phyloP scores from a whole-genome alignment of 1,140 invertebrate genomes.

The Zeugodacus cucurbitae region DNA sequence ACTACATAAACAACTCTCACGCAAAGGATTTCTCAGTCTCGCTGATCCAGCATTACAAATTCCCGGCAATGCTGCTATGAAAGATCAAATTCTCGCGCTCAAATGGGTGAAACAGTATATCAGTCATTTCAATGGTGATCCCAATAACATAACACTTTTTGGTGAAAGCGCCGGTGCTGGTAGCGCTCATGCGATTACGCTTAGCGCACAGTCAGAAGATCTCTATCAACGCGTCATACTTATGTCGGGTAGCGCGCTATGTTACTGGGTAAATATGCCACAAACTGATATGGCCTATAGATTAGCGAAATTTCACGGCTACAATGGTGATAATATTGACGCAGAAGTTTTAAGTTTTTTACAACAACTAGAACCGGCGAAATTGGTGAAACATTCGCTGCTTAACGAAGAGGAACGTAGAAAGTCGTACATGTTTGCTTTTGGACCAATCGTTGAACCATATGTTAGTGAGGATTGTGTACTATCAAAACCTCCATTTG shows the following conservation, averaged over 20 bases:
- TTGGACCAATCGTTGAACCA: slow-evolving; percentile 58
- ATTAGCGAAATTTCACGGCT: slow-evolving; percentile 51
- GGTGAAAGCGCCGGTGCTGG: slow-evolving; percentile 64
- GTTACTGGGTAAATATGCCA: slow-evolving; percentile 54
- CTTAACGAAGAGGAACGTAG: slow-evolving; percentile 45
- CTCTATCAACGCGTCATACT: slow-evolving; percentile 72
- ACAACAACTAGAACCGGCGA: slow-evolving; percentile 70
- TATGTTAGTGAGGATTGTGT: slow-evolving; percentile 43
- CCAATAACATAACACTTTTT: slow-evolving; percentile 59
- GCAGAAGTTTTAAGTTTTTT: slow-evolving; percentile 63
- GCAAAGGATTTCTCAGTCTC: slow-evolving; percentile 35
- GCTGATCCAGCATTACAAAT: slow-evolving; percentile 25
- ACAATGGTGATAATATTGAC: slow-evolving; percentile 52
- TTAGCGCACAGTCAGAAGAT: slow-evolving; percentile 61
- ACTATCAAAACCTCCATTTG: slow-evolving; percentile 46
- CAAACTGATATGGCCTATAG: slow-evolving; percentile 40
- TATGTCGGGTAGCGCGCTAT: slow-evolving; percentile 70
- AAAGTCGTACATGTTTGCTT: slow-evolving; percentile 50
- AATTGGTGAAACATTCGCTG: slow-evolving; percentile 57
- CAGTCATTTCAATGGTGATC: slow-evolving; percentile 53
- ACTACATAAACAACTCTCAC: neutral
- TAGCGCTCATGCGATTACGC: slow-evolving; percentile 56
- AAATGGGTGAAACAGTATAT: slow-evolving; percentile 65
- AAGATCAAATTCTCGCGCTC: slow-evolving; percentile 67
- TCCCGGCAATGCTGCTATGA: slow-evolving; percentile 64